A percentile compares a stretch with the other conserved stretches of the same genome.
Evolutionary conservation across 1,140 invertebrate genomes (phyloP).

Genomic region (Oscheius sp.): DNA sequence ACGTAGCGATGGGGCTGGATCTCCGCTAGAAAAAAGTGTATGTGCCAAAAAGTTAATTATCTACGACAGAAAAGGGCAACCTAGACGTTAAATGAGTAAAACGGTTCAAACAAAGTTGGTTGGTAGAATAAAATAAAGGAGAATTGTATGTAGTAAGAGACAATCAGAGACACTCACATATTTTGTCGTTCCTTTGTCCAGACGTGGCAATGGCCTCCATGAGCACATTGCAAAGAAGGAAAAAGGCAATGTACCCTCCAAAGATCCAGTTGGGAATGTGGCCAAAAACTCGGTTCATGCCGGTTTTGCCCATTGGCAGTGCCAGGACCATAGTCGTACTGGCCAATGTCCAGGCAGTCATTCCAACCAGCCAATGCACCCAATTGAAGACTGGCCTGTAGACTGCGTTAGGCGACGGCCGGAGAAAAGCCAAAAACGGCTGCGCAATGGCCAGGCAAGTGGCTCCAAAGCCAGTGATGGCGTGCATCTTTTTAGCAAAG

Average conservation of each 20-base stretch:
- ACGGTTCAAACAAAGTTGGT: too few species aligned
- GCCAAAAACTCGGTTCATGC: constrained; percentile 26
- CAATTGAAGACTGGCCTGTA: constrained; percentile 35
- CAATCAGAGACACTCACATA: constrained; percentile 7
- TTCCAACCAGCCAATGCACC: constrained; percentile 36
- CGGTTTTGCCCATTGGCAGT: constrained; percentile 34
- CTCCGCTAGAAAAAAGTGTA: too few species aligned
- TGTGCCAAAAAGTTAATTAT: too few species aligned
- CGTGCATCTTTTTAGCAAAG: constrained; percentile 39
- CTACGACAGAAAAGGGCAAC: too few species aligned
- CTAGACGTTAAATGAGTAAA: too few species aligned
- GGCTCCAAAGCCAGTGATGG: constrained; percentile 25
- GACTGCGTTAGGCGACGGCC: constrained; percentile 25
- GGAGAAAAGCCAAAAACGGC: constrained; percentile 28
- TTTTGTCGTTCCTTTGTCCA: not conserved
- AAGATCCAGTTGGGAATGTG: constrained; percentile 27
- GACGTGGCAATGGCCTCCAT: constrained; percentile 21
- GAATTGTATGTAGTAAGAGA: not conserved
- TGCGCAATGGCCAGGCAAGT: constrained; percentile 22
- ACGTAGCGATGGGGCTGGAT: constrained; percentile 30
- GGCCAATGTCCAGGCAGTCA: constrained; percentile 31
- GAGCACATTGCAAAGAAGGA: constrained; percentile 15
- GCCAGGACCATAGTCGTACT: constrained; percentile 33
- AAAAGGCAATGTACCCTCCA: constrained; percentile 30
- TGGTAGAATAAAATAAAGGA: not conserved